Percentiles rank a stretch among this genome's conserved stretches.
Evolutionary conservation across 2,113 vertebrate species (phyloP).

Genomic region (Ammodytes dubius): DNA sequence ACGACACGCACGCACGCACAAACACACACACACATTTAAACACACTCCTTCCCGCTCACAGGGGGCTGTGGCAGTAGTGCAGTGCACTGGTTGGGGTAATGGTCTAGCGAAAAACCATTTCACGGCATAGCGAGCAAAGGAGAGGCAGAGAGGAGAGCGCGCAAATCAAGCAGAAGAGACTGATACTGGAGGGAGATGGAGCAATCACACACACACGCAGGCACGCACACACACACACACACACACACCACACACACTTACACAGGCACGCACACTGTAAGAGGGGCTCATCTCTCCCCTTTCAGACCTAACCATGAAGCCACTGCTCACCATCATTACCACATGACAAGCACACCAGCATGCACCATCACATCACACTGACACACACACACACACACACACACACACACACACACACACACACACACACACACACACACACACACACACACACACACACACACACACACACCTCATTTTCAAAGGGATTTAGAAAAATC

Average conservation of each 20-base stretch:
- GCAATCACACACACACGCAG: slow-evolving; percentile 17
- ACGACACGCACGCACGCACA: slow-evolving; percentile 19
- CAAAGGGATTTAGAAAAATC: slow-evolving; percentile 52
- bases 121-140: slow-evolving; percentile 81
- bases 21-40: slow-evolving; percentile 35
- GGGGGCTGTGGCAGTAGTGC: slow-evolving; percentile 50
- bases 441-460: slow-evolving; percentile 19
- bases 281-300: slow-evolving; percentile 65
- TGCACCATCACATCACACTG: slow-evolving; percentile 42
- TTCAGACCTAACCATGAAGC: slow-evolving; percentile 75
- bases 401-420: slow-evolving; percentile 32
- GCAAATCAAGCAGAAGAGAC: slow-evolving; percentile 83
- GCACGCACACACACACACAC: slow-evolving; percentile 15
- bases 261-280: slow-evolving; percentile 25
- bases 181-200: slow-evolving; percentile 62
- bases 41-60: slow-evolving; percentile 35
- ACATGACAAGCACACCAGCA: slow-evolving; percentile 54
- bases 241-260: slow-evolving; percentile 11
- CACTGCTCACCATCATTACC: too few species aligned
- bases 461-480: slow-evolving; percentile 25
- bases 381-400: slow-evolving; percentile 30
- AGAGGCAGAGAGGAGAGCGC: slow-evolving; percentile 74
- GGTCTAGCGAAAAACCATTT: slow-evolving; percentile 87
- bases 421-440: slow-evolving; percentile 4
- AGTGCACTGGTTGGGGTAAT: slow-evolving; percentile 78